These are phyloP conservation scores for Periophthalmodon schlosseri DNA, from an alignment of 2,113 vertebrate genomes.

Conservation along the genomic window DNA sequence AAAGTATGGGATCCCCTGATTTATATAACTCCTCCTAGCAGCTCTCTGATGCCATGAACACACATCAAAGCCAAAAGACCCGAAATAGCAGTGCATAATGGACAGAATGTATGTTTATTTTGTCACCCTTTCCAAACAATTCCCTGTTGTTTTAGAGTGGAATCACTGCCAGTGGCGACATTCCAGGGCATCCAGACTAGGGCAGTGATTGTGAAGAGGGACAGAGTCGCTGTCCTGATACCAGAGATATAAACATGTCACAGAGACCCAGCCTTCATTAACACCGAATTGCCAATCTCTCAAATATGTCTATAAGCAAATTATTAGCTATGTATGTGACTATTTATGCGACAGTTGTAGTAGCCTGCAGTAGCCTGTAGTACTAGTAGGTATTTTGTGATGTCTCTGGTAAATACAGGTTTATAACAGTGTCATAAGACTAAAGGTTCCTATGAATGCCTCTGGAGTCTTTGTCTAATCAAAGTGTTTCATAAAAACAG, in stretches of 20 bases:
- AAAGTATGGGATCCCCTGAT: background rate
- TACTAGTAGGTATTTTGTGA: background rate
- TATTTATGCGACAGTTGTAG: background rate
- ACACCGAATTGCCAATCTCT: conserved; percentile 12
- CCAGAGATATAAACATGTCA: conserved; percentile 47
- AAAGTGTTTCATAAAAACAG: background rate
- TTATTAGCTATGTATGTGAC: background rate
- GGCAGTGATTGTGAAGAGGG: conserved; percentile 43
- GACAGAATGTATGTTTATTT: conserved; percentile 65
- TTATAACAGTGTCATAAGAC: background rate
- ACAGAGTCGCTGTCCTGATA: conserved; percentile 22
- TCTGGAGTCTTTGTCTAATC: background rate
- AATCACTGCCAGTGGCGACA: conserved; percentile 50
- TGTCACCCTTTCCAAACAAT: conserved; percentile 60
- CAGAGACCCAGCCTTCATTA: conserved; percentile 52
- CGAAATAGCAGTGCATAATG: conserved; percentile 61
- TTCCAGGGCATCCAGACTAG: conserved; percentile 56
- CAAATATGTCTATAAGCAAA: background rate
- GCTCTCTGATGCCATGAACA: conserved; percentile 52
- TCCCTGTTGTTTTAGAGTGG: conserved; percentile 61
- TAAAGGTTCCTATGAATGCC: background rate
- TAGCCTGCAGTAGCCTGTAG: background rate
- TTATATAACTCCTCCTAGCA: conserved; percentile 21
- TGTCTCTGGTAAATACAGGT: background rate
- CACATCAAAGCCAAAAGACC: conserved; percentile 60